phyloP scores from a whole-genome alignment of 1,140 invertebrate genomes.

The Nephila pilipes region DNA sequence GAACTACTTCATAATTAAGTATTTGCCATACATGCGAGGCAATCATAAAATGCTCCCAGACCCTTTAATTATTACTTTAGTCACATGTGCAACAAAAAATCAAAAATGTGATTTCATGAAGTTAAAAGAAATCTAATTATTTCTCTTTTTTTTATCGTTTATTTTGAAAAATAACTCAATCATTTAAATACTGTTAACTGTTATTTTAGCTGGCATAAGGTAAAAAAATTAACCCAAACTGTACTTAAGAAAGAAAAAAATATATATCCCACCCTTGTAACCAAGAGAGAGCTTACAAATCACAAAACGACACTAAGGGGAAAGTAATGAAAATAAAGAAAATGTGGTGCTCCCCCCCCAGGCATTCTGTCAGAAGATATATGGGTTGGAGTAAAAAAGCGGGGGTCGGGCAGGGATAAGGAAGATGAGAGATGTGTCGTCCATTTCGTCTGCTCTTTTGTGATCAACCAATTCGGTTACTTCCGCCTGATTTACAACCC shows the following conservation, averaged over 20 bases:
- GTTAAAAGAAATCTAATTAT: too few relatives aligned
- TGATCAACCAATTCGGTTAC: constrained; percentile 77
- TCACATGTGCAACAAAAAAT: too few relatives aligned
- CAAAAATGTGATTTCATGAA: too few relatives aligned
- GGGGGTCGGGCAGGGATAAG: constrained; percentile 33
- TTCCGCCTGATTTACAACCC: constrained; percentile 77
- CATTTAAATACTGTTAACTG: neutral
- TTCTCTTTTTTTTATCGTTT: too few relatives aligned
- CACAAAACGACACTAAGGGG: constrained; percentile 55
- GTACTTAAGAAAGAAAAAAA: neutral
- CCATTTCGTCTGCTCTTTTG: constrained; percentile 76
- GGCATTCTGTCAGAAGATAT: constrained; percentile 45
- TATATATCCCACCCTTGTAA: neutral
- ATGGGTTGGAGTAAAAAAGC: constrained; percentile 36
- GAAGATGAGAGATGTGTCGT: constrained; percentile 76
- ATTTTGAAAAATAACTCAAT: neutral
- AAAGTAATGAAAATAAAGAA: constrained; percentile 67
- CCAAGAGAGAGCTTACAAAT: constrained; percentile 47
- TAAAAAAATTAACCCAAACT: neutral
- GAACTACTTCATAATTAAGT: too few relatives aligned
- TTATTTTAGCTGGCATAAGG: neutral
- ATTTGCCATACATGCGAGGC: too few relatives aligned
- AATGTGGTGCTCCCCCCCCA: neutral
- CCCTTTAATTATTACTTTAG: too few relatives aligned
- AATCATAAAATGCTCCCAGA: too few relatives aligned